Evolutionary conservation across 2,113 vertebrate genomes (phyloP).

Genomic region (Numenius arquata): DNA sequence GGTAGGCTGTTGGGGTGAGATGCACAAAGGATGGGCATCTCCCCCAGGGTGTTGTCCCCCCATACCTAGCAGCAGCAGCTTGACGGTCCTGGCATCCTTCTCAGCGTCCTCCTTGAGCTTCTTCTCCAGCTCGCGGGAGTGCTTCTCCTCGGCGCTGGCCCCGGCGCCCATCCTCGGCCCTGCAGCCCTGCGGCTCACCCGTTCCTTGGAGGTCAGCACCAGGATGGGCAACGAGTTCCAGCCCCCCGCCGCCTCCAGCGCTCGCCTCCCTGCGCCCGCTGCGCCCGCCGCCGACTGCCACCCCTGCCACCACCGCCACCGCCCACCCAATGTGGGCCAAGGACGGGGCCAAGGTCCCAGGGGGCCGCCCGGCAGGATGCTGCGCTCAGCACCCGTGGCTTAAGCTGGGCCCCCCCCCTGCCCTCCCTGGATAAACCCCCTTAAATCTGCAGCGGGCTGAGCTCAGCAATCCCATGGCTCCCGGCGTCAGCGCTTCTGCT

Average conservation of each 20-base stretch:
- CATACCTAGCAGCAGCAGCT: slow-evolving; percentile 96
- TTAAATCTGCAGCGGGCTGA: slow-evolving; percentile 63
- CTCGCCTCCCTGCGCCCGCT: slow-evolving; percentile 21
- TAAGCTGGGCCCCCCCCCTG: background rate
- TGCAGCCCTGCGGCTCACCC: background rate
- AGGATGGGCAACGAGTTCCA: slow-evolving; percentile 7
- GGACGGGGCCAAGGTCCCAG: slow-evolving; percentile 75
- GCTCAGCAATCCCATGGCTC: slow-evolving; percentile 42
- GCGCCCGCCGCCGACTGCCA: background rate
- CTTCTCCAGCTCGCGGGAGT: slow-evolving; percentile 94
- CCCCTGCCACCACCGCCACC: slow-evolving; percentile 42
- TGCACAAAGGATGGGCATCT: background rate
- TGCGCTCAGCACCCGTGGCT: slow-evolving; percentile 75
- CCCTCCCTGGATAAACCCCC: slow-evolving; percentile 39
- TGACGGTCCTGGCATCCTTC: slow-evolving; percentile 94
- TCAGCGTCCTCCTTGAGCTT: slow-evolving; percentile 96
- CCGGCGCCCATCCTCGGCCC: slow-evolving; percentile 87
- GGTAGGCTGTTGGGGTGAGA: background rate
- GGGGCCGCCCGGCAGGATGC: slow-evolving; percentile 64
- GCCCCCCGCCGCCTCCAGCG: slow-evolving; percentile 7
- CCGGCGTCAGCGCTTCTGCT: background rate
- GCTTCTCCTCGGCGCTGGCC: slow-evolving; percentile 94
- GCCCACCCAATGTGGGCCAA: slow-evolving; percentile 80
- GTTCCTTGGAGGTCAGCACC: slow-evolving; percentile 39
- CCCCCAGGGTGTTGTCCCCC: background rate